Conservation (phyloP, 2,888 invertebrate species). For the Syrista parreyssii region DNA sequence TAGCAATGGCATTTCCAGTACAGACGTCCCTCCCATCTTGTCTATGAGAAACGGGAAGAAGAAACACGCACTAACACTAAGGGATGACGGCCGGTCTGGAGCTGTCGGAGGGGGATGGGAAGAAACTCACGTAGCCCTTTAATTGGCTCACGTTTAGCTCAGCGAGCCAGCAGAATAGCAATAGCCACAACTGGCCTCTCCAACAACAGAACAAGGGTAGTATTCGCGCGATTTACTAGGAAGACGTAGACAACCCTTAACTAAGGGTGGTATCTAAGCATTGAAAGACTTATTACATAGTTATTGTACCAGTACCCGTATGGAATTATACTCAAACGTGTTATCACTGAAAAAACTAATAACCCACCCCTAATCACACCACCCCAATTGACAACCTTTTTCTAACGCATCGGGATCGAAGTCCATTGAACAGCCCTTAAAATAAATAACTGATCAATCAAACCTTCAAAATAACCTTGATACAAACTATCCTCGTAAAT, state of each 20-base stretch:
- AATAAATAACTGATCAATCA: too few species aligned
- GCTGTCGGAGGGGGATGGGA: background rate
- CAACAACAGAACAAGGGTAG: background rate
- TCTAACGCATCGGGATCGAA: too few species aligned
- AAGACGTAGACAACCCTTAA: background rate
- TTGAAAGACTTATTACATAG: background rate
- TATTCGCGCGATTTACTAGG: background rate
- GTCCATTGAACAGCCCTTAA: too few species aligned
- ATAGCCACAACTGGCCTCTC: conserved; percentile 17
- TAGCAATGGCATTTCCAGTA: background rate
- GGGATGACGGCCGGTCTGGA: conserved; percentile 4
- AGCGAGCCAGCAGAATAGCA: conserved; percentile 23
- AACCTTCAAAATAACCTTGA: background rate
- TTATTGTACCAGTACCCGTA: background rate
- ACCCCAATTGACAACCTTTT: too few species aligned
- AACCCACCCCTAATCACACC: background rate
- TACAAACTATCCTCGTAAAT: background rate
- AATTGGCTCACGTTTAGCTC: conserved; percentile 32
- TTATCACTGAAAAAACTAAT: background rate
- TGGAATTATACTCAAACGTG: background rate
- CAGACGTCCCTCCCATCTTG: background rate
- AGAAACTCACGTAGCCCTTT: conserved; percentile 24
- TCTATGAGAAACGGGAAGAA: background rate
- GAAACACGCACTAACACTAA: background rate
- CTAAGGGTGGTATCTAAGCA: background rate